Evolutionary conservation across 1,140 invertebrate genomes (phyloP), one percentile per base, ranked within the genome.

Genomic region (Batillaria attramentaria): DNA sequence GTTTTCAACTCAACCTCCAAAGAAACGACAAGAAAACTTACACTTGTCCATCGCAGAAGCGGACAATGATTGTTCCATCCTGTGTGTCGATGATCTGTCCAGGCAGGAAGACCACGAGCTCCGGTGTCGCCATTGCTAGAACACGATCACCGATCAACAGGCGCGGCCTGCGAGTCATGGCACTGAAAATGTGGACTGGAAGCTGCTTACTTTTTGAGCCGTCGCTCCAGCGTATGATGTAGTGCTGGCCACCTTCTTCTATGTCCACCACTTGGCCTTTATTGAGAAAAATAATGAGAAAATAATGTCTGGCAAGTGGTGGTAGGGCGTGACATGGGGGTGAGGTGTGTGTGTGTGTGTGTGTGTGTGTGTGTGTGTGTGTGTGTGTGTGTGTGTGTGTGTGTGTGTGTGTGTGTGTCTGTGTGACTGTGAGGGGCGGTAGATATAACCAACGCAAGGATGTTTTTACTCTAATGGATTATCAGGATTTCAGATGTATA

Each of bases 131-230:
- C 16, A 84, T 66, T 18, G 87, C 87, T 35, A 88, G 74, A 2
- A 87, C 81, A 69, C 79, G 81, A 37, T 84, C 81, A 28, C 84
- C 83, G 37, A 78, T 69, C 28, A 76, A 31, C 37, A 87, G 80
- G 1, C 76, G 28, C 37, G 81, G 81, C 43, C 81, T 76, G 0
- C 84, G 80, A 8, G 81, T 87, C 35, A 82, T 84, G 8, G 82
- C 82, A 62, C 87, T 85, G 82, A 89, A 89, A 42, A 89, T 87
- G 75, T 85, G 84, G 65, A 83, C 79, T 2, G 74, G 80, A 31
- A 80, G 77, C 81, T 89, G 88, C 46, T 79, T 79, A 31, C 79
- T 60, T 39, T 76, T 70, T 1, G 81, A 75, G 20, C 84, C 84
- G 46, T 86, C 82, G 20, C 82, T 57, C 86, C 84, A 89, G 31